Base-by-base conservation (phyloP, 2,113 vertebrate genomes). In the Nematolebias whitei region DNA sequence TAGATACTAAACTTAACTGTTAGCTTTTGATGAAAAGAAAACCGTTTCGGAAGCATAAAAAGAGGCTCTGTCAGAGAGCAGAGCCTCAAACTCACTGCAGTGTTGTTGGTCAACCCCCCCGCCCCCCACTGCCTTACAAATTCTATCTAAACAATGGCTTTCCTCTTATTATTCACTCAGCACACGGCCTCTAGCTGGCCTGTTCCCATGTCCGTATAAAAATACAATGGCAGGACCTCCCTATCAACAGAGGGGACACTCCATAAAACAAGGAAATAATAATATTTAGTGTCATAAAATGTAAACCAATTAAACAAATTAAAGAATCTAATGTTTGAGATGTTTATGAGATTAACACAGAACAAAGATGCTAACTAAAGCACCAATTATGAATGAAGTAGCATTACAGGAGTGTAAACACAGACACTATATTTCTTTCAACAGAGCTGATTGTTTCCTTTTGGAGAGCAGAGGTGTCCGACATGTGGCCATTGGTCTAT, bases 391-490 rank as follows among this genome's bases (percentile, higher is more conserved):
- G 13, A 41, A 51, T 19, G 2, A 52, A 65, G 23, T 12, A 49
- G 16, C 19, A 61, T 15, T 40, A 14, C 35, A 65, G 11, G 41
- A 48, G 41, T 40, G 19, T n/a, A 38, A 55, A 53, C n/a, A 35
- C 16, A 39, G 11, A 1, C 13, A 48, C 10, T 11, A 10, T 18
- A 8, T 79, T 38, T 71, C 0, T 72, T 57, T 74, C 23, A 50
- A 52, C 89, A 98, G 97, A 90, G 94, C 94, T 7, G 93, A 94
- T 67, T 96, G 95, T 95, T 97, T 98, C 79, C 92, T 98, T 0
- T 63, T 94, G 71, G 94, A 97, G 57, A 94, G 91, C 87, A 91
- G 93, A 39, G 78, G 54, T 0, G 89, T 97, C 20, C 92, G 95
- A 11, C 96, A 96, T 22, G 63, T 90, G 0, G 93, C 95, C 7